Evolutionary conservation across 2,113 vertebrate genomes (phyloP).

Genomic region (Lycaon pictus): DNA sequence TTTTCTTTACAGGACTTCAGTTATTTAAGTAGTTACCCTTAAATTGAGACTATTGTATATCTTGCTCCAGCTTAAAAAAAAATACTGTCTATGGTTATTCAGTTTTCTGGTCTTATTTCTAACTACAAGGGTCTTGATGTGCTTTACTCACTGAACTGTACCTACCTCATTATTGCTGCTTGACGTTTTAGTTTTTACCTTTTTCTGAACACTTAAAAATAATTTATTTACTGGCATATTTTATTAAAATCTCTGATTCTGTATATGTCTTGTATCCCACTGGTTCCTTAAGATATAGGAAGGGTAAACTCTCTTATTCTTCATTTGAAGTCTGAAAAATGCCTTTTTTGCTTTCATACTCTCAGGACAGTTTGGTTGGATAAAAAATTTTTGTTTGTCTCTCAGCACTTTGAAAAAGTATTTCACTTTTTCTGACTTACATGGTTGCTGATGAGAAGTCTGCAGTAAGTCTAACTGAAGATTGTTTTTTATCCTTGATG

Average conservation of each 20-base stretch:
- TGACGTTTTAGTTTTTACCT: background rate
- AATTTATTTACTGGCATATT: background rate
- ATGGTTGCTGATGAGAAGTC: background rate
- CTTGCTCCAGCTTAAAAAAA: background rate
- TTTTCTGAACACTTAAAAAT: background rate
- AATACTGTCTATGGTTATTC: background rate
- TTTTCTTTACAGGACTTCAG: background rate
- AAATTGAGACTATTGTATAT: background rate
- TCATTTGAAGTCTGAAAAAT: constrained; percentile 36
- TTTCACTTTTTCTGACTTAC: background rate
- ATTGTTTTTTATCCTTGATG: background rate
- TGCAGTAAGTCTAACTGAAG: background rate
- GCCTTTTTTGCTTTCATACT: background rate
- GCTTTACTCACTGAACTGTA: background rate
- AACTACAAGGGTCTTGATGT: background rate
- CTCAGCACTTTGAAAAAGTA: background rate
- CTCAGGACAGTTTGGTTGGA: background rate
- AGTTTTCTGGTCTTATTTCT: background rate
- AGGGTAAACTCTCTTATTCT: background rate
- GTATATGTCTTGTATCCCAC: background rate
- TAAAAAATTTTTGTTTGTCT: background rate
- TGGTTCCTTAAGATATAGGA: background rate
- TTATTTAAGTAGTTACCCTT: background rate
- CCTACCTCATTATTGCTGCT: background rate
- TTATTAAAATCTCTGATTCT: background rate